Evolutionary conservation across 2,888 invertebrate species (phyloP), one percentile per base, ranked within the genome.

Genomic region (Zootermopsis nevadensis): DNA sequence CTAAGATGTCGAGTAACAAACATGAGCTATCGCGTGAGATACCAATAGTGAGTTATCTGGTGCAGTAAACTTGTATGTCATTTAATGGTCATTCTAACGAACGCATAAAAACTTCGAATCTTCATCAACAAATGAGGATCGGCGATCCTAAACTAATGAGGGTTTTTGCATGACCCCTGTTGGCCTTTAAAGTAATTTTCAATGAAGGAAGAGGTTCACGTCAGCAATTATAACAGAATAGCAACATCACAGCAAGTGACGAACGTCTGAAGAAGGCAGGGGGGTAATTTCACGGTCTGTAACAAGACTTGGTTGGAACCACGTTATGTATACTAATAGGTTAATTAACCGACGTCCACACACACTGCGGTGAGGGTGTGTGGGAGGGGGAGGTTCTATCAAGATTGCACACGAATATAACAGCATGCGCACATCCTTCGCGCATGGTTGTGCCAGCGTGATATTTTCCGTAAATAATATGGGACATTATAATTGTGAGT

Each of bases 261-360:
- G 60, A 60, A 27, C 60, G n/a, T n/a, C 60, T 24, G n/a, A 69
- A 31, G 69, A 69, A 33, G 22, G 27, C 27, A 30, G n/a, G 66
- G 30, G 69, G 69, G 6, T 69, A 69, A 69, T 69, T 69, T 69
- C 69, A 69, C 69, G 69, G 33, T 69, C 19, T 22, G 77, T 77
- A 38, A 76, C 76, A 76, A 60, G 60, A 60, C 60, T 60, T 27
- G n/a, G n/a, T 60, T 60, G 60, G 76, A 76, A 27, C 76, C 27
- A 53, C 31, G 77, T 31, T 77, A 55, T 55, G 77, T 77, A 53
- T 77, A 77, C 77, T 77, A 77, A 77, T 77, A 48, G 77, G 55
- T 22, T 77, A 77, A 77, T 77, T 77, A 77, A 77, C 53, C 30
- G 27, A 53, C 53, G 55, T 55, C 77, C 77, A 77, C 48, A 74